Conservation (phyloP, 2,797 vertebrate species). For the Fratercula arctica region DNA sequence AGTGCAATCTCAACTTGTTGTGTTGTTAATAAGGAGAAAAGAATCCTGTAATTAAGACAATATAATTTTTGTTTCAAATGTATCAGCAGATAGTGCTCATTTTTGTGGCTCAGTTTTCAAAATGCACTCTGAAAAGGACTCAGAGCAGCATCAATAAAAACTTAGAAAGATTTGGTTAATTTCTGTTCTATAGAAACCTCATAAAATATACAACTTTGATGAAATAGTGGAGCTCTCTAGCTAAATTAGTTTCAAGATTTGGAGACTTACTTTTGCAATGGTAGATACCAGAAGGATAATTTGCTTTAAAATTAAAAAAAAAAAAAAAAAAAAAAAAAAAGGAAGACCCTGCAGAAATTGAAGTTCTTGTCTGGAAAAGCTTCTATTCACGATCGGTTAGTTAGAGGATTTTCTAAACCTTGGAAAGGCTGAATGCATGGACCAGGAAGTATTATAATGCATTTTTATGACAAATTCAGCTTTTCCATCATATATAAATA, state of each 20-base stretch:
- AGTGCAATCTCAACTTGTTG: background rate
- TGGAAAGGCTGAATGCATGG: background rate
- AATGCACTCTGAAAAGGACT: background rate
- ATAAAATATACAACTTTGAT: background rate
- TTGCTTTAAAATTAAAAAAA: background rate
- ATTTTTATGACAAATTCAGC: background rate
- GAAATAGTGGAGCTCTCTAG: background rate
- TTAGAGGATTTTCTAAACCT: background rate
- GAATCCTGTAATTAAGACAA: background rate
- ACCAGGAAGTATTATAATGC: background rate
- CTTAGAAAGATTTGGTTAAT: background rate
- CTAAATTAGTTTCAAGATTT: background rate
- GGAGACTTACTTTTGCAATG: background rate
- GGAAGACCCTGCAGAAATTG: background rate
- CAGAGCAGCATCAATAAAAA: background rate
- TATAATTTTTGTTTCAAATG: background rate
- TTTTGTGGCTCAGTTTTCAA: background rate
- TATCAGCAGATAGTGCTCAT: background rate
- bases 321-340: fast-evolving
- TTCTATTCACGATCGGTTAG: background rate
- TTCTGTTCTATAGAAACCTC: background rate
- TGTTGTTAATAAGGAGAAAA: background rate
- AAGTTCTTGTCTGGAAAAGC: background rate
- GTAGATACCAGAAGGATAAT: background rate
- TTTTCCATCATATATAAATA: background rate